phyloP scores from a whole-genome alignment of 2,113 vertebrate species.

The Agelaius tricolor region DNA sequence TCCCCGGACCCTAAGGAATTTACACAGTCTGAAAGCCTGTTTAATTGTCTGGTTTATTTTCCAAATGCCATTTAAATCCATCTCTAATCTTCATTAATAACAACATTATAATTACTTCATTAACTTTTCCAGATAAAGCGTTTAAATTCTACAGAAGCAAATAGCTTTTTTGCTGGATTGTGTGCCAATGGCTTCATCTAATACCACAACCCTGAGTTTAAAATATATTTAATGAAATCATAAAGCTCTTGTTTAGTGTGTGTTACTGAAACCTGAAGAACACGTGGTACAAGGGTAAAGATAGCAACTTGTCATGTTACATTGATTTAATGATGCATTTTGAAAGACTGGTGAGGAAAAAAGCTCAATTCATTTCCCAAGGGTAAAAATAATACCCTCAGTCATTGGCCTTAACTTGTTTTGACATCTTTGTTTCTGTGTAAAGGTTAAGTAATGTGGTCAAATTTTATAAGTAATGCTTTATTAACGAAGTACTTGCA shows the following conservation, averaged over 20 bases:
- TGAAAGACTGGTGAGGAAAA: not conserved
- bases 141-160: constrained; percentile 3
- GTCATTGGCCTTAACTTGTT: constrained; percentile 18
- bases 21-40: not conserved
- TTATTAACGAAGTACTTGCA: constrained; percentile 41
- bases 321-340: constrained; percentile 14
- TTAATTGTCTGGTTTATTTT: constrained; percentile 48
- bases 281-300: not conserved
- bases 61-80: constrained; percentile 10
- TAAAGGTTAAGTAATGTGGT: constrained; percentile 54
- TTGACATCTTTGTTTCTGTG: constrained; percentile 44
- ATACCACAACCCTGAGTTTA: not conserved
- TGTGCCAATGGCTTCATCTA: constrained; percentile 4
- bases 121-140: constrained; percentile 35
- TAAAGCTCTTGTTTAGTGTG: constrained; percentile 53
- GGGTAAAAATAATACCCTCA: constrained; percentile 32
- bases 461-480: constrained; percentile 55
- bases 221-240: constrained; percentile 34
- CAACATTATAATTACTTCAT: constrained; percentile 32
- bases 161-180: not conserved
- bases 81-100: constrained; percentile 44
- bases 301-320: constrained; percentile 1
- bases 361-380: constrained; percentile 29
- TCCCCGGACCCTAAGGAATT: not conserved
- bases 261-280: constrained; percentile 53